Evolutionary conservation across 2,888 invertebrate genomes (phyloP), one percentile per base, ranked within the genome.

Genomic region (Leptarthrus brevirostris): DNA sequence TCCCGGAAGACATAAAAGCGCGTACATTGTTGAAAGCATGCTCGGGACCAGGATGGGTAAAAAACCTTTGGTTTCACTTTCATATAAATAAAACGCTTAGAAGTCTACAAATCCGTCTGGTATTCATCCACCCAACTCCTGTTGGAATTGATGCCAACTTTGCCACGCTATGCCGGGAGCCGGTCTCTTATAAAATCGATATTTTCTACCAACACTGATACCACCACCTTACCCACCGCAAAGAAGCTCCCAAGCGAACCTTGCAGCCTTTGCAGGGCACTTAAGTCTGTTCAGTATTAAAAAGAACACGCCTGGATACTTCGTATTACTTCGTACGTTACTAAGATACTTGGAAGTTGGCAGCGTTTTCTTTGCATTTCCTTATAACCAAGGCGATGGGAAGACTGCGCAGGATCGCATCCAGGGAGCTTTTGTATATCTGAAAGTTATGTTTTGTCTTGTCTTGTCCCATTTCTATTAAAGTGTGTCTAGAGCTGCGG

Each of bases 1-100:
- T 70, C 36, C 53, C 64, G 64, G 52, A 53, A 70, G 53, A 30
- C 69, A 47, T 69, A 69, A 30, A 54, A 44, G 44, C 44, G 40
- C 64, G 64, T 24, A 64, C 47, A 47, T 44, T 44, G 24, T 44
- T 16, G 18, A 16, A 58, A 58, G 18, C 36, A 36, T n/a, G 20
- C 36, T 58, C 20, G 40, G 2, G 30, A 8, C 30, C 30, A 1
- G 30, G 6, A 40, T 58, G 56, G 54, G 24, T 2, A 6, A 58
- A 20, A 64, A 64, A 44, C 36, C 64, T 64, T 64, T 64, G 64
- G 64, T 64, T 64, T 64, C 64, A 64, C 64, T 64, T 64, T 64
- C 64, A 64, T 64, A 64, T 64, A 64, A 64, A 64, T 44, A 64
- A 64, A 64, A 44, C 44, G 36, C 64, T 64, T 24, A 24, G 16